These are phyloP conservation scores for Virgularia gustaviana DNA, from an alignment of 92 coral and sea anemone species.

Conservation along the genomic window DNA sequence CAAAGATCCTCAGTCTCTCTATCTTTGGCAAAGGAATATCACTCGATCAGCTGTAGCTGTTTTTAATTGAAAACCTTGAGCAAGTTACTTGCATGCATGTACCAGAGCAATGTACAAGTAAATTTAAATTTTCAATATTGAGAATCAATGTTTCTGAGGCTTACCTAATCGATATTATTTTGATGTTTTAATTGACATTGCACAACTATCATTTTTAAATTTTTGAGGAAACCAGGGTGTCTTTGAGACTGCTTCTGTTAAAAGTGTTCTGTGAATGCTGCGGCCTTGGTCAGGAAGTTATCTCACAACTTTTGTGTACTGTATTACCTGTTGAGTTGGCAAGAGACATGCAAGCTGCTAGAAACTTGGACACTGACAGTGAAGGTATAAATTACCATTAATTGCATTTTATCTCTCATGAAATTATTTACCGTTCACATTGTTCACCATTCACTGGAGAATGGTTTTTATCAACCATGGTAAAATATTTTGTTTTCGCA, in stretches of 20 bases:
- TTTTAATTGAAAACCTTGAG: too few relatives aligned
- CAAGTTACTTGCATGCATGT: too few relatives aligned
- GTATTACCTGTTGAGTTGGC: constrained; percentile 91
- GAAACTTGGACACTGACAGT: constrained; percentile 64
- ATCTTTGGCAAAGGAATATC: too few relatives aligned
- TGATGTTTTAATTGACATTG: too few relatives aligned
- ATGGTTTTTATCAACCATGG: not conserved
- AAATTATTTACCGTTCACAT: not conserved
- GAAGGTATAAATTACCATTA: constrained; percentile 57
- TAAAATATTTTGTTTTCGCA: constrained; percentile 10
- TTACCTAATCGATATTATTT: too few relatives aligned
- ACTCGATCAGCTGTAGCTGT: too few relatives aligned
- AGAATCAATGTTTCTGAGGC: too few relatives aligned
- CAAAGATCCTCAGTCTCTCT: too few relatives aligned
- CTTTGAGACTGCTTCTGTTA: constrained; percentile 64
- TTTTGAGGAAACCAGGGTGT: constrained; percentile 72
- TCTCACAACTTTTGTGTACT: constrained; percentile 75
- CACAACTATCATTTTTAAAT: too few relatives aligned
- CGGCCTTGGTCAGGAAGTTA: constrained; percentile 70
- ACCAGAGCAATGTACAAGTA: too few relatives aligned
- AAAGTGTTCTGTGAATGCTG: constrained; percentile 74
- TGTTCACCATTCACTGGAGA: not conserved
- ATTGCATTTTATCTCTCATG: not conserved
- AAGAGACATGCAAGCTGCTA: constrained; percentile 75
- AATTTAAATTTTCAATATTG: too few relatives aligned